Evolutionary conservation across 2,797 vertebrate species (phyloP).

Genomic region (Neosilurus mollespiculum): DNA sequence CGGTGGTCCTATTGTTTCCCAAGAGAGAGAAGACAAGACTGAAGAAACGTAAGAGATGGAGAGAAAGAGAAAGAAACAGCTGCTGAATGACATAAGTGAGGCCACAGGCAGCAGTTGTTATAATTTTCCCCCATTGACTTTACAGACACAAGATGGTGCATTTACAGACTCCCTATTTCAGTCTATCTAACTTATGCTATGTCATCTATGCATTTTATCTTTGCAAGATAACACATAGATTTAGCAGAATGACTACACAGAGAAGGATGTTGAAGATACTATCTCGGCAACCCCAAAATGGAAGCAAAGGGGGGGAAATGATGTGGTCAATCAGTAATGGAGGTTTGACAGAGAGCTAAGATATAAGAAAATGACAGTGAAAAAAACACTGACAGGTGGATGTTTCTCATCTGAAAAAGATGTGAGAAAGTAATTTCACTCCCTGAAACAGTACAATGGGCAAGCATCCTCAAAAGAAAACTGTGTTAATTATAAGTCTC

Average conservation of each 20-base stretch:
- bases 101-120: conserved; percentile 30
- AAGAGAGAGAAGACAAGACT: conserved; percentile 35
- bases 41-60: conserved; percentile 1
- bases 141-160: conserved; percentile 16
- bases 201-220: conserved; percentile 21
- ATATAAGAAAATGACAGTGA: not conserved
- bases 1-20: conserved; percentile 53
- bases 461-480: conserved; percentile 7
- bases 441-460: not conserved
- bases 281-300: conserved; percentile 14
- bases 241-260: not conserved
- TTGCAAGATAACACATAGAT: conserved; percentile 4
- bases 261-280: conserved; percentile 17
- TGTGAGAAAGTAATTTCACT: not conserved
- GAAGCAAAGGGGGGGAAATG: not conserved
- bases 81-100: not conserved
- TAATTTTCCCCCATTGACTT: conserved; percentile 19
- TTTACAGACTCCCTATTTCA: conserved; percentile 16
- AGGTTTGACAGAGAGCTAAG: conserved; percentile 1
- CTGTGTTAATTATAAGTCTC: conserved; percentile 3
- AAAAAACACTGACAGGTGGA: not conserved
- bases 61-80: conserved; percentile 18
- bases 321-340: conserved; percentile 18
- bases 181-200: conserved; percentile 24
- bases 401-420: not conserved